Percentiles rank a stretch among this genome's conserved stretches.
Evolutionary conservation across 2,888 invertebrate species (phyloP).

Genomic region (Hypolimnas misippus): DNA sequence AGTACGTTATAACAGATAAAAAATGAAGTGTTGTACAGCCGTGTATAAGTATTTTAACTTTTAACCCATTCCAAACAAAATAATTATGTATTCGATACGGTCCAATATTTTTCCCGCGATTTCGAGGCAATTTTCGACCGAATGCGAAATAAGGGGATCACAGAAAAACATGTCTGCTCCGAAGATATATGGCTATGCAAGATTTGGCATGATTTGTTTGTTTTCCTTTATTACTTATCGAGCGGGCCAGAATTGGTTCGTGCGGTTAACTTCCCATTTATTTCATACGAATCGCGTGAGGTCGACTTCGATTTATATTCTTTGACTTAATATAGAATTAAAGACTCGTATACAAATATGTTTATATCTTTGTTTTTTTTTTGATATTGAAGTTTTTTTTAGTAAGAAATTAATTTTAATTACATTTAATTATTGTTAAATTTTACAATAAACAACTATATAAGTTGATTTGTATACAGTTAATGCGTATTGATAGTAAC

Average conservation of each 20-base stretch:
- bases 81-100: constrained; percentile 42
- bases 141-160: constrained; percentile 50
- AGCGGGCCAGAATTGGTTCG: constrained; percentile 35
- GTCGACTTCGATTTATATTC: not conserved
- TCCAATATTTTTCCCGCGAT: constrained; percentile 47
- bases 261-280: constrained; percentile 27
- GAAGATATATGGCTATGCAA: constrained; percentile 40
- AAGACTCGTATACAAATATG: too few relatives aligned
- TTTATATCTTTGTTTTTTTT: not conserved
- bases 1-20: too few relatives aligned
- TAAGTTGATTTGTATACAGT: not conserved
- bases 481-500: not conserved
- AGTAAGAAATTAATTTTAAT: too few relatives aligned
- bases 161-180: constrained; percentile 48
- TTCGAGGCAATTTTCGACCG: constrained; percentile 48
- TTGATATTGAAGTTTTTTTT: not conserved
- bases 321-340: not conserved
- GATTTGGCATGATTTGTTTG: constrained; percentile 44
- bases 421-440: too few relatives aligned
- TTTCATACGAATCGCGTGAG: constrained; percentile 11
- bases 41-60: too few relatives aligned
- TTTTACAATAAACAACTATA: too few relatives aligned
- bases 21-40: too few relatives aligned
- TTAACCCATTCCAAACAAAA: constrained; percentile 21
- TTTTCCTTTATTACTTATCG: constrained; percentile 40